Base-by-base conservation (phyloP, 2,797 vertebrate species). In the Odontamblyopus rebecca region DNA sequence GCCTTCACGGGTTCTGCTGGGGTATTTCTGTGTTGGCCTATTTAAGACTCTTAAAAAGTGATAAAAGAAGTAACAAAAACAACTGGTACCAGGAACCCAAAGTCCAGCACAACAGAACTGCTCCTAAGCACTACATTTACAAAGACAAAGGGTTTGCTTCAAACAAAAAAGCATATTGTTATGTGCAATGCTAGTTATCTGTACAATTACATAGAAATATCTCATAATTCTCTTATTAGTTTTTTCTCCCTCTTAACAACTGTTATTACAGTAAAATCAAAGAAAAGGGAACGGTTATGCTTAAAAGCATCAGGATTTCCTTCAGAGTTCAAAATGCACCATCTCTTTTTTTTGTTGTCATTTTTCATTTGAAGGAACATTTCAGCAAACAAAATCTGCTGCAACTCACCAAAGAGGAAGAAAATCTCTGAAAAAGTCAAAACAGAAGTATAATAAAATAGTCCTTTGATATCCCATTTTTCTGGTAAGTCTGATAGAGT, bases 141-240 rank as follows among this genome's bases (percentile, higher is more conserved):
- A 95, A 95, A 95, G 95, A 97, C 95, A 93, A 94, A 88, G 73
- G 93, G 90, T 95, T 96, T 92, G 94, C 94, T 94, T 91, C 85
- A 92, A 96, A 98, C 95, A 93, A 92, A 96, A 90, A 96, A 95
- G 95, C 95, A 93, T 95, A 96, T 95, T 95, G 94, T 89, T 95
- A 96, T 96, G 95, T 96, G 96, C 95, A 95, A 95, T 96, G 96
- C 96, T 97, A 97, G 94, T 97, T 96, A 96, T 96, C 96, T 98
- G 97, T 98, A 99, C 97, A 99, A 93, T 93, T 96, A 98, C 96
- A 98, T 97, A 97, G 96, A 97, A 97, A 97, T 94, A 93, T 95
- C 93, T 96, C 89, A 76, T 89, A 94, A 92, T 94, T 95, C 94
- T 96, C 95, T 93, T 95, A 97, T 97, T 97, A 96, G 95, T 97